Conservation (phyloP, 2,113 vertebrate genomes). For the Colistium nudipinnis region DNA sequence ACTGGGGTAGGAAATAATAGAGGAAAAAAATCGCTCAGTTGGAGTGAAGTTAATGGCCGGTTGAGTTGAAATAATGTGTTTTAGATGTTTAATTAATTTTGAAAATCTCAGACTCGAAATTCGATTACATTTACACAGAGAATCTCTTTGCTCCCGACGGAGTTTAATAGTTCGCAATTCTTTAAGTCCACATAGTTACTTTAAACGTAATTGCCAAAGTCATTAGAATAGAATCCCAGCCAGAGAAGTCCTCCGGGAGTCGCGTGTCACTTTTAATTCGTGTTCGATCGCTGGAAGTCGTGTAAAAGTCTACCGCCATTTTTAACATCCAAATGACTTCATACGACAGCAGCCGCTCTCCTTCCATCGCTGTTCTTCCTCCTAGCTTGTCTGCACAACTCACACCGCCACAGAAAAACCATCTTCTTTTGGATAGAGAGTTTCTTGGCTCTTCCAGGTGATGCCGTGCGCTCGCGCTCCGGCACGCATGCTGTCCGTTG, state of each 20-base stretch:
- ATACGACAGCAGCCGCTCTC: slow-evolving; percentile 1
- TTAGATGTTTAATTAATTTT: too few relatives aligned
- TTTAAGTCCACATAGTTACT: not conserved
- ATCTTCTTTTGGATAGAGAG: not conserved
- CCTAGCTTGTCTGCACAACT: slow-evolving; percentile 8
- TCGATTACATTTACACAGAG: too few relatives aligned
- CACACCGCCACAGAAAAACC: slow-evolving; percentile 9
- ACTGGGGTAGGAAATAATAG: too few relatives aligned
- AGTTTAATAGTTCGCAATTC: too few relatives aligned
- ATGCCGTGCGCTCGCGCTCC: slow-evolving; percentile 23
- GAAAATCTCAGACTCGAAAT: too few relatives aligned
- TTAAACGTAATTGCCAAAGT: not conserved
- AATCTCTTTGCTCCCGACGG: too few relatives aligned
- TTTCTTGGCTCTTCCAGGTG: slow-evolving; percentile 21
- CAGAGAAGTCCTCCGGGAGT: slow-evolving; percentile 33
- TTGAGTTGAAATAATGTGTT: too few relatives aligned
- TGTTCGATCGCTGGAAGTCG: slow-evolving; percentile 36
- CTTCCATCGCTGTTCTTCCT: slow-evolving; percentile 9
- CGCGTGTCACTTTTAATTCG: slow-evolving; percentile 42
- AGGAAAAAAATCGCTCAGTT: too few relatives aligned
- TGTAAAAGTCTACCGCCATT: slow-evolving; percentile 37
- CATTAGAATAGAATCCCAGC: not conserved
- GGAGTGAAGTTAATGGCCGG: too few relatives aligned
- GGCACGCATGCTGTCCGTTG: slow-evolving; percentile 30
- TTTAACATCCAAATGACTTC: slow-evolving; percentile 16